A percentile compares a stretch with the other conserved stretches of the same genome.
Conservation (phyloP, 2,888 invertebrate genomes). For the Gandaritis pyraliata region DNA sequence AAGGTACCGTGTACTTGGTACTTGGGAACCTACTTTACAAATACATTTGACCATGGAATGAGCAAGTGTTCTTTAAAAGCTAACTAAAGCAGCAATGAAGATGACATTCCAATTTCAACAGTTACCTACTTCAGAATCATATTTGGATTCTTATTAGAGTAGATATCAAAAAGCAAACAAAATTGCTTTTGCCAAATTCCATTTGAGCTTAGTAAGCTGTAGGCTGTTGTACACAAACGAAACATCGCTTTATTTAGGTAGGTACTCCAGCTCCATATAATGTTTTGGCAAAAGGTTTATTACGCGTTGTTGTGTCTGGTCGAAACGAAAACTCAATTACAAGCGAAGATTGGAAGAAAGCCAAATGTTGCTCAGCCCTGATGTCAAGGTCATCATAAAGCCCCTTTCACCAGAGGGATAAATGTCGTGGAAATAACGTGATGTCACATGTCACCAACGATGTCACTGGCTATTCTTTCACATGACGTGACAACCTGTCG, state of each 20-base stretch:
- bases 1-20: not conserved
- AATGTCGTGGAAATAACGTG: conserved; percentile 1
- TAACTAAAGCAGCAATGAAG: conserved; percentile 1
- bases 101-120: not conserved
- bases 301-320: not conserved
- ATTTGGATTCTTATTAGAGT: no score
- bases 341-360: conserved; percentile 15
- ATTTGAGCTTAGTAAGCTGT: no score
- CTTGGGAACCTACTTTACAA: not conserved
- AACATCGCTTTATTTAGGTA: no score
- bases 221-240: no score
- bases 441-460: not conserved
- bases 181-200: no score
- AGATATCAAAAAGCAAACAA: no score
- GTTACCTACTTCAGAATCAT: not conserved
- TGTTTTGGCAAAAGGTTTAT: not conserved
- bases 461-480: not conserved
- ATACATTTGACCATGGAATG: not conserved
- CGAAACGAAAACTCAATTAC: conserved; percentile 8
- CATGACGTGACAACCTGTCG: not conserved
- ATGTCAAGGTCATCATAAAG: conserved; percentile 5
- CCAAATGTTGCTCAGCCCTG: conserved; percentile 4
- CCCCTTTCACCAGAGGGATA: conserved; percentile 2
- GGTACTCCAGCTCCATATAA: no score
- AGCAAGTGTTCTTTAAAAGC: not conserved